Conservation (phyloP, 2,797 vertebrate species). For the Sternotherus odoratus region DNA sequence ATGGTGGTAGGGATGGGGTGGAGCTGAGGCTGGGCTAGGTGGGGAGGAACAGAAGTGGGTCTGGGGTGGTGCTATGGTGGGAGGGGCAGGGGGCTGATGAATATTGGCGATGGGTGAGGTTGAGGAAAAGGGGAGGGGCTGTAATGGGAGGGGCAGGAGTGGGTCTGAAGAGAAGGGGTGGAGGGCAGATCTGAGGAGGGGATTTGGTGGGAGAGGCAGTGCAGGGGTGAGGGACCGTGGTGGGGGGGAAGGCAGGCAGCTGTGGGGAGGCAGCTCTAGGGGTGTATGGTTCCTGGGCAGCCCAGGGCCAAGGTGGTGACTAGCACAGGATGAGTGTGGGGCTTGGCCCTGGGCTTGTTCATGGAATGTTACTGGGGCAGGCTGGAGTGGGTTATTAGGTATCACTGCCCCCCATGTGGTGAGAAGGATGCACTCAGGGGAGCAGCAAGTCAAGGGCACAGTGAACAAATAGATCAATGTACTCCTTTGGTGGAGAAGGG, state of each 20-base stretch:
- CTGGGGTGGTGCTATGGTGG: background rate
- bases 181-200: too few relatives aligned
- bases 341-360: background rate
- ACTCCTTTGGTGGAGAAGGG: too few relatives aligned
- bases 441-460: too few relatives aligned
- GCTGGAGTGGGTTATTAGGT: background rate
- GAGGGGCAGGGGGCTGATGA: background rate
- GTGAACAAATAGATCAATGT: too few relatives aligned
- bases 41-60: background rate
- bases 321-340: background rate
- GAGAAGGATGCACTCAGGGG: background rate
- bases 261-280: background rate
- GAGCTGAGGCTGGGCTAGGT: too few relatives aligned
- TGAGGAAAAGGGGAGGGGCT: background rate
- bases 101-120: background rate
- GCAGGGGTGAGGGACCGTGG: background rate
- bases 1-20: too few relatives aligned
- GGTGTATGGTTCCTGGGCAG: background rate
- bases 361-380: background rate
- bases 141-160: background rate
- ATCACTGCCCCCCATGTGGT: too few relatives aligned
- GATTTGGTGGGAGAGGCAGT: too few relatives aligned
- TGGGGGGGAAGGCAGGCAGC: too few relatives aligned
- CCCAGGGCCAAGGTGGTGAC: background rate
- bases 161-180: background rate